Conservation (phyloP, 30 jellyfish, hydroid and myxozoan genomes). For the Aurelia aurita region DNA sequence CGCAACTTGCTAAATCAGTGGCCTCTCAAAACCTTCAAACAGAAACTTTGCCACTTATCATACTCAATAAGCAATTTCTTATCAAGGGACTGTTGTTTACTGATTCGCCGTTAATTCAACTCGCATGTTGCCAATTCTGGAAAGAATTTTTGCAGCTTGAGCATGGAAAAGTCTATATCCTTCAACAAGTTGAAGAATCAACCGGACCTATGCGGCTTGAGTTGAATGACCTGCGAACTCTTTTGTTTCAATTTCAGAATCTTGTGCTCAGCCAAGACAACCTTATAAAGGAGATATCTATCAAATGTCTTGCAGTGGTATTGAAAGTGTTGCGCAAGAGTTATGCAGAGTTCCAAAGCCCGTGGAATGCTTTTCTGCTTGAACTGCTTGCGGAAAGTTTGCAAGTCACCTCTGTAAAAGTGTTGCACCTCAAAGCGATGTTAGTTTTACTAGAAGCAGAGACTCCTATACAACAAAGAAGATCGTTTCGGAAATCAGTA, state of each 20-base stretch:
- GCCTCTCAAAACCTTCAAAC: constrained; percentile 5
- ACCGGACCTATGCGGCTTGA: not conserved
- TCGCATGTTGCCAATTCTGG: constrained; percentile 57
- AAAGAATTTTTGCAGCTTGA: not conserved
- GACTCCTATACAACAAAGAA: not conserved
- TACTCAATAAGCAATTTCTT: not conserved
- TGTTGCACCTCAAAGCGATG: constrained; percentile 2
- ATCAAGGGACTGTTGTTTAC: constrained; percentile 29
- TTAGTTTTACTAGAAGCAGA: not conserved
- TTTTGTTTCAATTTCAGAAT: constrained; percentile 33
- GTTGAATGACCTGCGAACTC: constrained; percentile 10
- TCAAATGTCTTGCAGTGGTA: constrained; percentile 1
- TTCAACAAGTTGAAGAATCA: not conserved
- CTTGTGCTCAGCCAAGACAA: constrained; percentile 27
- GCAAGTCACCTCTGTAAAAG: not conserved
- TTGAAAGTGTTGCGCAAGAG: not conserved
- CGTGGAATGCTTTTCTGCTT: constrained; percentile 50
- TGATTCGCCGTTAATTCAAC: constrained; percentile 28
- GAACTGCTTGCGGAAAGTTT: not conserved
- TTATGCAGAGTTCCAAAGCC: constrained; percentile 12
- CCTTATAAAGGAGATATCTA: not conserved
- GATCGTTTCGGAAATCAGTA: constrained; percentile 4
- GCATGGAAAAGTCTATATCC: not conserved
- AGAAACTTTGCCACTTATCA: not conserved
- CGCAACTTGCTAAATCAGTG: constrained; percentile 12